phyloP scores from a whole-genome alignment of 2,113 vertebrate species.

The Anseranas semipalmata region DNA sequence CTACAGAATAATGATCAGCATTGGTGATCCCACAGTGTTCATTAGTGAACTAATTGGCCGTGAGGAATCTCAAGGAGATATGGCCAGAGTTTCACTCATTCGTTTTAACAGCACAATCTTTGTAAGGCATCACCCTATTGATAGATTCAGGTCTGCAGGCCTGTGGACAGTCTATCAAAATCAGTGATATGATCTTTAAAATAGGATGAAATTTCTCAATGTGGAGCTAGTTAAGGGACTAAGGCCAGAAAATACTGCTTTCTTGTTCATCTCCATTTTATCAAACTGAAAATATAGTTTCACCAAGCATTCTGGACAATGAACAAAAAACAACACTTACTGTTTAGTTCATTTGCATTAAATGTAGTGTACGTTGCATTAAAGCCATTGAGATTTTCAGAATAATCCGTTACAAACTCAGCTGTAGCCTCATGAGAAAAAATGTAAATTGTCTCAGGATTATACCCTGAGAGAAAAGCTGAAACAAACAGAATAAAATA shows the following conservation, averaged over 20 bases:
- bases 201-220: neutral
- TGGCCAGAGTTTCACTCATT: neutral
- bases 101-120: neutral
- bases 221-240: neutral
- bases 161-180: neutral
- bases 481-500: neutral
- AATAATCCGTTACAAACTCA: conserved; percentile 78
- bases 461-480: conserved; percentile 83
- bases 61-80: neutral
- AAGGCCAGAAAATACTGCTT: neutral
- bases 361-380: conserved; percentile 78
- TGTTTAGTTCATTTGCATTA: conserved; percentile 72
- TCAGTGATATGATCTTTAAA: neutral
- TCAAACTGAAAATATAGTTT: neutral
- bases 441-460: conserved; percentile 78
- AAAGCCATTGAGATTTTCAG: conserved; percentile 80
- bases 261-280: neutral
- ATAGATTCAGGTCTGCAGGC: neutral
- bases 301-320: neutral
- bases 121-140: neutral
- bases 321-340: conserved; percentile 75
- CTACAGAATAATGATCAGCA: neutral
- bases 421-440: conserved; percentile 85
- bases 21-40: neutral
- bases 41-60: neutral